Evolutionary conservation across 1,140 invertebrate species (phyloP), one percentile per base, ranked within the genome.

Genomic region (Drosophila mojavensis): DNA sequence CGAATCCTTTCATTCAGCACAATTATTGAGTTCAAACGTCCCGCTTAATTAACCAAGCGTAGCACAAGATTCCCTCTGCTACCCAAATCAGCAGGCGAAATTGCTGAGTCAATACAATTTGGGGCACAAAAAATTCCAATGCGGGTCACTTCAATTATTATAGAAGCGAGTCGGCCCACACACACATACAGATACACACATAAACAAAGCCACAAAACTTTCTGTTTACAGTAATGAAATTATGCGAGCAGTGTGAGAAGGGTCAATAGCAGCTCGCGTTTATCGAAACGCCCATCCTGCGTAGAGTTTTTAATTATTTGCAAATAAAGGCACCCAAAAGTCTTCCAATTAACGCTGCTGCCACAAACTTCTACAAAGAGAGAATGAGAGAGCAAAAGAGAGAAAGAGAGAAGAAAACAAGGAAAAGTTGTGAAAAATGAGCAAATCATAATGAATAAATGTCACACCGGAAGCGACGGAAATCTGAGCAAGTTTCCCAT

Each of bases 401-500:
- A 15, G 43, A 47, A 15, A 47, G 15, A 5, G 43, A 2, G n/a
- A 45, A 45, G 54, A 39, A 36, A 9, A 41, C 4, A 47, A 11
- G 43, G 45, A 30, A 66, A 47, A 45, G 10, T 53, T 60, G 45
- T 70, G 63, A 80, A 69, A 88, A 88, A 72, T 84, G 85, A 84
- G 77, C 84, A 89, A 86, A 89, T 89, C 84, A 88, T 84, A 89
- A 89, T 89, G 85, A 89, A 89, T 89, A 89, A 89, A 89, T 89
- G 84, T 89, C 84, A 79, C 85, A 84, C 84, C 84, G 84, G 84
- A 89, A 89, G 85, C 56, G 76, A 61, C 79, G 84, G 79, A 89
- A 83, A 81, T 75, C 72, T 80, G 48, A 59, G 60, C 77, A 72
- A 79, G 72, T 73, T 75, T 53, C 47, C 68, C 17, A 63, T 74